These are phyloP conservation scores for Cataglyphis albicans DNA, from an alignment of 2,888 invertebrate genomes.

Conservation along the genomic window DNA sequence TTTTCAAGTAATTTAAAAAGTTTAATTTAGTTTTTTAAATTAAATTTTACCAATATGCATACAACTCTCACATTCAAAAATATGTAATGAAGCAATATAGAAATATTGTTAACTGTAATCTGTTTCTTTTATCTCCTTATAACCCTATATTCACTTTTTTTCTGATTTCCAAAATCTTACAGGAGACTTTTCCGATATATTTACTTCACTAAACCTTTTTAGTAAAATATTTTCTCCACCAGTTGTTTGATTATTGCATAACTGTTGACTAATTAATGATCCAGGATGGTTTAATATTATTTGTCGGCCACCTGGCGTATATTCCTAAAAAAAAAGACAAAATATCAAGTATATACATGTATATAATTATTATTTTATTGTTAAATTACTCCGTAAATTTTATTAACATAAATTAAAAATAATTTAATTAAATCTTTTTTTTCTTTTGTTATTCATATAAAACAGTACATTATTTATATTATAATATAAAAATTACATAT, in stretches of 20 bases:
- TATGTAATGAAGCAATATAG: not conserved
- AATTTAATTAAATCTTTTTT: not conserved
- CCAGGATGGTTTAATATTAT: constrained; percentile 92
- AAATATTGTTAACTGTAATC: no score
- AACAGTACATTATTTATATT: not conserved
- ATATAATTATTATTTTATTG: constrained; percentile 2
- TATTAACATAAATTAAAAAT: not conserved
- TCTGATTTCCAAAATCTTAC: constrained; percentile 72
- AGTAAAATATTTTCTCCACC: constrained; percentile 90
- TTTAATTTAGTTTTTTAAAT: not conserved
- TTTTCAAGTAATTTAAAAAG: not conserved
- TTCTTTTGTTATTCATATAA: not conserved
- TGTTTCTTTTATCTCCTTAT: not conserved
- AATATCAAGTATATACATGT: constrained; percentile 12
- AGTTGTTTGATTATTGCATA: constrained; percentile 86
- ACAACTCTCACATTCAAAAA: not conserved
- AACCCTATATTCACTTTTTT: not conserved
- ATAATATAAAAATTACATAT: not conserved
- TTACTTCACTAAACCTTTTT: constrained; percentile 92
- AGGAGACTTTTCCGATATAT: constrained; percentile 88
- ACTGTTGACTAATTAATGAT: constrained; percentile 87
- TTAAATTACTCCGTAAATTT: not conserved
- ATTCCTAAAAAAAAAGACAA: constrained; percentile 88
- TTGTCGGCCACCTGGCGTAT: constrained; percentile 95
- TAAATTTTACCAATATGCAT: not conserved